phyloP scores from a whole-genome alignment of 2,113 vertebrate genomes.

The Stigmatopora argus region DNA sequence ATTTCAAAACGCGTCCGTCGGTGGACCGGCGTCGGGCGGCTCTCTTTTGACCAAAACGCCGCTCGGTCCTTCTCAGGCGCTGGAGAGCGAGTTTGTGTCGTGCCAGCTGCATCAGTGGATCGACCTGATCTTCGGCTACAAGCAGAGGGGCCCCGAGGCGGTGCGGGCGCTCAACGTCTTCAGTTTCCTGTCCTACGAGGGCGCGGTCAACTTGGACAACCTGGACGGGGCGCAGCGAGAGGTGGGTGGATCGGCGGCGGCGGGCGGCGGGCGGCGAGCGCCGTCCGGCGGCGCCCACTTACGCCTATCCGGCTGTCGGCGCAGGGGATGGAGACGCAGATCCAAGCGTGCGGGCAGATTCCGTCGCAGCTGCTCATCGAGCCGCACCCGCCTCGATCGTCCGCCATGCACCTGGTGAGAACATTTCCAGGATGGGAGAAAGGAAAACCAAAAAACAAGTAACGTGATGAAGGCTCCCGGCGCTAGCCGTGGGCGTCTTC shows the following conservation, averaged over 20 bases:
- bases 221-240: conserved; percentile 84
- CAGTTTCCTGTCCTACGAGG: conserved; percentile 93
- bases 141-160: conserved; percentile 93
- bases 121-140: conserved; percentile 97
- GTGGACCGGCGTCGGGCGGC: no score
- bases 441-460: no score
- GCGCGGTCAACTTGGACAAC: conserved; percentile 86
- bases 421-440: no score
- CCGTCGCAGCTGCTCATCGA: conserved; percentile 98
- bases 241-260: conserved; percentile 85
- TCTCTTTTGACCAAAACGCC: no score
- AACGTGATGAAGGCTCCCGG: no score
- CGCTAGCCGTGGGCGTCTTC: no score
- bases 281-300: neutral
- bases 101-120: conserved; percentile 99
- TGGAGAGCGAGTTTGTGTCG: conserved; percentile 97
- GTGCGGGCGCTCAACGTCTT: conserved; percentile 94
- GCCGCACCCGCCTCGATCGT: conserved; percentile 96
- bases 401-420: conserved; percentile 99
- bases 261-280: neutral
- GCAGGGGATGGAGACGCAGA: conserved; percentile 91
- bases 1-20: no score
- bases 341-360: conserved; percentile 92
- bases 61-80: conserved; percentile 68
- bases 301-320: neutral